A percentile compares a stretch with the other conserved stretches of the same genome.
Evolutionary conservation across 2,888 invertebrate species (phyloP).

Genomic region (Electrophaes corylata): DNA sequence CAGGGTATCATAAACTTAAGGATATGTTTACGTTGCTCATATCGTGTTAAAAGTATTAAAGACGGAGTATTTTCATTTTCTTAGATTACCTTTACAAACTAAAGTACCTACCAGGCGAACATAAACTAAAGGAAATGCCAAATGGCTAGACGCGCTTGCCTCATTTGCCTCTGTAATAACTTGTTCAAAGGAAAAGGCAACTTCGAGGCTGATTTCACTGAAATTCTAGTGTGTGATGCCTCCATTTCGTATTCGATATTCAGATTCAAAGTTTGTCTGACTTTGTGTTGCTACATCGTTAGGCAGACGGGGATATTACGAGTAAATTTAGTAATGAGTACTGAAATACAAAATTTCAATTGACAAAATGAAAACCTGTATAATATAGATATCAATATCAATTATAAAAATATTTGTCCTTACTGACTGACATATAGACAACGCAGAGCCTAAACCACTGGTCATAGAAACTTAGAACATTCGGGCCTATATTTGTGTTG

Average conservation of each 20-base stretch:
- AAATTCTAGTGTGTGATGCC: slow-evolving; percentile 15
- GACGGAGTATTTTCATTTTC: slow-evolving; percentile 17
- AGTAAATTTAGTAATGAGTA: not conserved
- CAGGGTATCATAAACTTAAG: slow-evolving; percentile 2
- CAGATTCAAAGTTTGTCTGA: slow-evolving; percentile 21
- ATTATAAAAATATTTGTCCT: no score
- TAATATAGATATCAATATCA: no score
- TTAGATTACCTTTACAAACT: slow-evolving; percentile 18
- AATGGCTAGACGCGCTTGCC: slow-evolving; percentile 26
- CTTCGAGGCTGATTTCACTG: slow-evolving; percentile 29
- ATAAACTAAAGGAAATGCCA: slow-evolving; percentile 33
- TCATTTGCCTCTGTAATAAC: slow-evolving; percentile 33
- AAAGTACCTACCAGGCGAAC: slow-evolving; percentile 30
- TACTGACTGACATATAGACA: no score
- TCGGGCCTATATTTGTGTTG: no score
- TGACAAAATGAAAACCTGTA: not conserved
- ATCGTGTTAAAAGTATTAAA: not conserved
- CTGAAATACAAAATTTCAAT: not conserved
- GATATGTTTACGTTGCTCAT: not conserved
- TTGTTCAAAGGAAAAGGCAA: slow-evolving; percentile 27
- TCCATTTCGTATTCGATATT: slow-evolving; percentile 29
- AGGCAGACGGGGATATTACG: not conserved
- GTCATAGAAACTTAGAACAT: no score
- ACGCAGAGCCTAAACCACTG: no score
- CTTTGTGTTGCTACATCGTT: not conserved